Base-by-base conservation (phyloP, 2,888 invertebrate species). In the Mythimna lalbum region DNA sequence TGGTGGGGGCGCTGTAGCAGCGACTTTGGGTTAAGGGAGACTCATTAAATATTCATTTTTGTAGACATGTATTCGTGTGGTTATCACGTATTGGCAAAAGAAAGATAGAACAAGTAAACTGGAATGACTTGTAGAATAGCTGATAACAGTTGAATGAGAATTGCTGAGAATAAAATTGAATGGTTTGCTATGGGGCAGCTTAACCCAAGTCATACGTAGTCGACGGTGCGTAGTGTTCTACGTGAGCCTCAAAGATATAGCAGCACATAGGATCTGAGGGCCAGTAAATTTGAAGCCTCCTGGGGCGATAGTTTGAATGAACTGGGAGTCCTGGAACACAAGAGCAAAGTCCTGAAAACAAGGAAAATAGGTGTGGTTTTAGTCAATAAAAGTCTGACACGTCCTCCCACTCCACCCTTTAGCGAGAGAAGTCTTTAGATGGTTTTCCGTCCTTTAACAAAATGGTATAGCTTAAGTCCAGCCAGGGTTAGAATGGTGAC, bases 1-100 rank as follows among this genome's bases (percentile, higher is more conserved):
- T 90, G 90, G 88, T 88, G 87, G 57, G 83, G 84, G 59, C 39
- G 33, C 76, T 78, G 63, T 82, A 56, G 17, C 21, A 76, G 83
- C 78, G 71, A 31, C n/a, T 59, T 50, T 14, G 10, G 12, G 0
- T n/a, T 17, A 6, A 6, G 23, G n/a, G 9, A 19, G 9, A 49
- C 19, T 49, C n/a, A n/a, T 49, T 49, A 19, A 49, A 49, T n/a
- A 49, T n/a, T 47, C 19, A 6, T 6, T 47, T 17, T 43, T 17
- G 47, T 19, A 47, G 47, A 47, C 7, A 19, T 47, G 2, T 47
- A 7, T 14, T 19, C 19, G 47, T 17, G 43, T 47, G 7, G 19
- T 19, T 47, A 19, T 19, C 19, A 19, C 19, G 19, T 47, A 47
- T 17, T 19, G 47, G 47, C 14, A 47, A 47, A 49, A 47, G 47